Base-by-base conservation (phyloP, 2,797 vertebrate species). In the Mormyrops boulengeri region DNA sequence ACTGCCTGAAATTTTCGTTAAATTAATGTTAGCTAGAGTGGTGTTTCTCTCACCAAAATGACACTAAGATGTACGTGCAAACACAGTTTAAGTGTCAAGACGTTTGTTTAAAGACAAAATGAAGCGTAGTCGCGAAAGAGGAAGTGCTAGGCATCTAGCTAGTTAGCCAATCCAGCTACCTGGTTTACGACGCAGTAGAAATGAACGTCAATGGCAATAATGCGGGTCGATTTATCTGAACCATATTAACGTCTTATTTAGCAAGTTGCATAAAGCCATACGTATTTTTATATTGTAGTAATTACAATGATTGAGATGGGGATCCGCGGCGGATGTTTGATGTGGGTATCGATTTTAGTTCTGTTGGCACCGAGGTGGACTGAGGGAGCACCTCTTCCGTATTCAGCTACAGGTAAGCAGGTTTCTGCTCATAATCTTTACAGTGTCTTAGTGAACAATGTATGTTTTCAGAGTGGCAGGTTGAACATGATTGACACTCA, bases 301-400 rank as follows among this genome's bases (percentile, higher is more conserved):
- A 92, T 93, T 92, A 85, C 93, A 91, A 92, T 14, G 90, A 90
- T 88, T 91, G 95, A 92, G 93, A 97, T 96, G 96, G 94, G 92
- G 92, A 93, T 89, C 91, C 92, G 94, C 92, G 92, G 90, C 93
- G 94, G 94, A 92, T 93, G 14, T 94, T 93, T 95, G 92, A 47
- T 47, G 93, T 94, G 93, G 91, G 95, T 96, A 92, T 93, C 91
- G 92, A 90, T 88, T 92, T 94, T 93, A 89, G 88, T 95, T 91
- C 92, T 95, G 88, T 95, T 93, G 91, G 93, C 84, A 91, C 85
- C 89, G 11, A 90, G 91, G 90, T 85, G 93, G 82, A 92, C 89
- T 90, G 94, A 95, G 92, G 94, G 94, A 69, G 94, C 93, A 53
- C 96, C 96, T 91, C 92, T 96, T 89, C 94, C 92, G 1, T 89